Evolutionary conservation across 2,888 invertebrate species (phyloP).

Genomic region (Lochmaea capreae): DNA sequence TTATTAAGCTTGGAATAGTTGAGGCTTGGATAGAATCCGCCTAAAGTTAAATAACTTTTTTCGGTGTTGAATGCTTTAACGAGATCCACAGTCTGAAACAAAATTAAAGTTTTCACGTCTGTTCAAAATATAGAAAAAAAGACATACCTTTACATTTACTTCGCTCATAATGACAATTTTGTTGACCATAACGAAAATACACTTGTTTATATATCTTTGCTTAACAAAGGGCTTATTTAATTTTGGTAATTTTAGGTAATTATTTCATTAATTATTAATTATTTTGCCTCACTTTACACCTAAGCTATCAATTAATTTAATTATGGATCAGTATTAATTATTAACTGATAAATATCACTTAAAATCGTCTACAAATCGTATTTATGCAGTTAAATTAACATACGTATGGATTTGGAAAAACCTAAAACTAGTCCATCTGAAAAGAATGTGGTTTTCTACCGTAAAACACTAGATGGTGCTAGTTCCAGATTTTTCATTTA

Average conservation of each 20-base stretch:
- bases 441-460: too few species aligned
- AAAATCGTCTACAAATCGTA: background rate
- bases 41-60: conserved; percentile 36
- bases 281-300: background rate
- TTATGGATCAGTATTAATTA: background rate
- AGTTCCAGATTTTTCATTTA: too few species aligned
- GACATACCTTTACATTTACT: background rate
- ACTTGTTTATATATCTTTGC: background rate
- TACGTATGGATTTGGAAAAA: too few species aligned
- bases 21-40: conserved; percentile 43
- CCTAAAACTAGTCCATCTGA: too few species aligned
- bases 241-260: background rate
- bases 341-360: too few species aligned
- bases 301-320: background rate
- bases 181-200: background rate
- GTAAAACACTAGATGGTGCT: too few species aligned
- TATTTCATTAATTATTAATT: background rate
- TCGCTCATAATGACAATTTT: background rate
- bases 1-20: conserved; percentile 22
- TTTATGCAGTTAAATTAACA: background rate
- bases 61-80: conserved; percentile 34
- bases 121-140: too few species aligned
- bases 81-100: conserved; percentile 39
- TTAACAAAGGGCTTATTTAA: background rate
- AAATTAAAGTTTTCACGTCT: conserved; percentile 5